Conservation (phyloP, 1,140 invertebrate genomes). For the Drosophila cardini region DNA sequence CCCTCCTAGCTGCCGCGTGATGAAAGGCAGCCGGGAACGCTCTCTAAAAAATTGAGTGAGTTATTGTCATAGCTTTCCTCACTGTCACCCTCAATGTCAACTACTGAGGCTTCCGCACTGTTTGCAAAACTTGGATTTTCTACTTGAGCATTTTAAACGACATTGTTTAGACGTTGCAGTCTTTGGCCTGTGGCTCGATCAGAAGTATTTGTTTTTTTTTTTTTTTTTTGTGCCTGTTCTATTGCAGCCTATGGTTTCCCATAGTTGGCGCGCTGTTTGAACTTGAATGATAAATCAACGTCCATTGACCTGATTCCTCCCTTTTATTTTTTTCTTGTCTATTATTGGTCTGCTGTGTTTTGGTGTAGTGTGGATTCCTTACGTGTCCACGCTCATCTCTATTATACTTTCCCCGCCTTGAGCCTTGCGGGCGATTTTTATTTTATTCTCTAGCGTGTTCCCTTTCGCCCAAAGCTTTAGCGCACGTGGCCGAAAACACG, state of each 20-base stretch:
- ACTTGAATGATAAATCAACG: background rate
- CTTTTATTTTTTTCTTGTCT: background rate
- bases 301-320: background rate
- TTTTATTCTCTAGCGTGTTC: background rate
- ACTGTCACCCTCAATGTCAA: no score
- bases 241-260: no score
- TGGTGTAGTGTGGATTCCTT: background rate
- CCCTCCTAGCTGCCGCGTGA: background rate
- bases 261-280: background rate
- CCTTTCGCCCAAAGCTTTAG: no score
- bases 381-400: background rate
- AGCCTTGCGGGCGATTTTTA: background rate
- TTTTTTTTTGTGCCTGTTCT: no score
- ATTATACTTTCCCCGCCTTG: background rate
- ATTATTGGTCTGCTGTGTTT: background rate
- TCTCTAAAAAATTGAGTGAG: slow-evolving; percentile 4
- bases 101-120: no score
- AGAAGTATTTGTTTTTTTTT: no score
- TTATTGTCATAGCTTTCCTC: background rate
- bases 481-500: no score
- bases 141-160: no score
- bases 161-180: no score
- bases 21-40: slow-evolving; percentile 1
- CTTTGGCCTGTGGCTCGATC: no score
- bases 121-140: no score